A percentile compares a stretch with the other conserved stretches of the same genome.
phyloP scores from a whole-genome alignment of 2,888 invertebrate species.

The Aleiodes leptofemur region DNA sequence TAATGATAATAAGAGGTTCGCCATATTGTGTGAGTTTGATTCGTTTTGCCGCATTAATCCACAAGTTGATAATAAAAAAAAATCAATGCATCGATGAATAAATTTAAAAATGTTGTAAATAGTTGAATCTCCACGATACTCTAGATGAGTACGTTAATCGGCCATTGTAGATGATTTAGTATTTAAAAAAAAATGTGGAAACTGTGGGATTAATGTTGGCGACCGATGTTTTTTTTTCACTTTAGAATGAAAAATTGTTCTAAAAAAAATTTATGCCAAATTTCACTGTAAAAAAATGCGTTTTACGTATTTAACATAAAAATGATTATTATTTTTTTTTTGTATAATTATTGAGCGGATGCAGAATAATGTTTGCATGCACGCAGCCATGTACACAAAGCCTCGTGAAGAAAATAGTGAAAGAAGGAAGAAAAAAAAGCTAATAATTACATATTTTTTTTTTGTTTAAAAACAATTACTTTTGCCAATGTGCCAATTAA shows the following conservation, averaged over 20 bases:
- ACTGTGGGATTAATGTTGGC: conserved; percentile 14
- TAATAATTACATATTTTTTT: neutral
- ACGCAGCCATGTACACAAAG: conserved; percentile 22
- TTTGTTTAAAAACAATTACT: neutral
- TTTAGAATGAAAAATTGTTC: conserved; percentile 19
- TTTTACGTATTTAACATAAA: too few relatives aligned
- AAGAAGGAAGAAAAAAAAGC: neutral
- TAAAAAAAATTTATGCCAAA: conserved; percentile 35
- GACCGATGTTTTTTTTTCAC: conserved; percentile 14
- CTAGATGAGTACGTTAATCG: conserved; percentile 46
- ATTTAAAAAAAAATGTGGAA: conserved; percentile 19
- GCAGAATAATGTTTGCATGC: conserved; percentile 21
- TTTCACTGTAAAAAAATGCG: neutral
- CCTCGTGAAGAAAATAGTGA: conserved; percentile 8
- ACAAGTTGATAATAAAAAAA: conserved; percentile 1
- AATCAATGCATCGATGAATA: conserved; percentile 7
- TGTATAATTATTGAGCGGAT: conserved; percentile 24
- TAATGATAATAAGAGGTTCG: conserved; percentile 46
- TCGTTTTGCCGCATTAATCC: conserved; percentile 44
- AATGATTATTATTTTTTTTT: conserved; percentile 13
- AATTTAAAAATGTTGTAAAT: conserved; percentile 25
- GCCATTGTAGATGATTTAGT: conserved; percentile 49
- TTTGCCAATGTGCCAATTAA: conserved; percentile 42
- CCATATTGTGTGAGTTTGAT: conserved; percentile 13
- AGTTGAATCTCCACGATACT: conserved; percentile 18